phyloP scores from a whole-genome alignment of 2,797 vertebrate genomes.

The Catamblyrhynchus diadema region DNA sequence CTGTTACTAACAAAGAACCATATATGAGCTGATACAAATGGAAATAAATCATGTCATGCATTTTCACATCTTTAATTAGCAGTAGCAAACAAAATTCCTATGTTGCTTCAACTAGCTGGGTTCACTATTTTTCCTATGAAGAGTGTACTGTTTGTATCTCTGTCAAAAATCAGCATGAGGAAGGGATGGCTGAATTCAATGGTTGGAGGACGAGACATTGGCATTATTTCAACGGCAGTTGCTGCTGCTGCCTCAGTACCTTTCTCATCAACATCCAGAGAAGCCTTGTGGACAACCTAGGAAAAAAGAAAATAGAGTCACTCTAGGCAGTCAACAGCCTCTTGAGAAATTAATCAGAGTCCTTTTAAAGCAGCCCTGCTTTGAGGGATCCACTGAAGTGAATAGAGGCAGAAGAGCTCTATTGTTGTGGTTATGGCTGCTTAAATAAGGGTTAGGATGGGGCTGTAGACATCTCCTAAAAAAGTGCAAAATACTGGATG shows the following conservation, averaged over 20 bases:
- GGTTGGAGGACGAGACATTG: slow-evolving; percentile 69
- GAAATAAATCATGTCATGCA: background rate
- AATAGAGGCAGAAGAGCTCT: background rate
- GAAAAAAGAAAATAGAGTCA: background rate
- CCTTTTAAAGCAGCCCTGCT: background rate
- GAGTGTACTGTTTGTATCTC: slow-evolving; percentile 74
- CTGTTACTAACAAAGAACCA: background rate
- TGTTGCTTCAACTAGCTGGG: slow-evolving; percentile 65
- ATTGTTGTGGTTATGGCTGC: background rate
- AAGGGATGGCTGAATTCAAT: slow-evolving; percentile 80
- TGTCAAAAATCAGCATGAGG: slow-evolving; percentile 81
- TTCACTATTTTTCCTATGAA: slow-evolving; percentile 87
- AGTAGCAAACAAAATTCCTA: background rate
- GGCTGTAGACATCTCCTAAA: background rate
- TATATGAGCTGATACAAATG: background rate
- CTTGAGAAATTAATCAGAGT: background rate
- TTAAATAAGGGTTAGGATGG: background rate
- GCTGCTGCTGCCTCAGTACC: slow-evolving; percentile 84
- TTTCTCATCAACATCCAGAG: slow-evolving; percentile 85
- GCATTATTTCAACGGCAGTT: slow-evolving; percentile 72
- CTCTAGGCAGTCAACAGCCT: background rate
- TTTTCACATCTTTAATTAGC: background rate
- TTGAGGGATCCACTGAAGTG: background rate
- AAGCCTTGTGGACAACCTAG: slow-evolving; percentile 88
- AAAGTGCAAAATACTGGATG: background rate